Conservation (phyloP, 2,888 invertebrate genomes). For the Pristionchus fissidentatus region DNA sequence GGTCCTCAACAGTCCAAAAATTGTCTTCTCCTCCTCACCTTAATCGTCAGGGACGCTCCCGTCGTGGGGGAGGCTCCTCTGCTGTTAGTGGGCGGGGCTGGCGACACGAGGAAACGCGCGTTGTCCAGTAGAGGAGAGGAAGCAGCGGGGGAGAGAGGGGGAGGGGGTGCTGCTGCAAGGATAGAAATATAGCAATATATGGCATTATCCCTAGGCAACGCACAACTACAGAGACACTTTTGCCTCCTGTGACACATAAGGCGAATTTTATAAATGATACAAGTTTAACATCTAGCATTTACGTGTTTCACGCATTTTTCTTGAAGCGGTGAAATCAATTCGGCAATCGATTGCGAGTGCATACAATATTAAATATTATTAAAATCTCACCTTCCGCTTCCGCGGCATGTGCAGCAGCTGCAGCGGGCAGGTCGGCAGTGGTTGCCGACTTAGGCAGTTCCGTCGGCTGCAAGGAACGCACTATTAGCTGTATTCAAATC, state of each 20-base stretch:
- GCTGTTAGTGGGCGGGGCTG: slow-evolving; percentile 38
- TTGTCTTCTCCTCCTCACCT: slow-evolving; percentile 35
- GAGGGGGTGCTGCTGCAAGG: neutral
- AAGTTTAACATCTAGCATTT: too few species aligned
- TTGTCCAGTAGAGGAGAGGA: slow-evolving; percentile 55
- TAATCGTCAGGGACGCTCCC: slow-evolving; percentile 3
- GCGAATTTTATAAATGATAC: too few species aligned
- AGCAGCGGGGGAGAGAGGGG: neutral
- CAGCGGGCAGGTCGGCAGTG: slow-evolving; percentile 54
- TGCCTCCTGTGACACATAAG: too few species aligned
- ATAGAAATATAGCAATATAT: neutral
- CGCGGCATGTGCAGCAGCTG: slow-evolving; percentile 17
- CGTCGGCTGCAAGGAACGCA: slow-evolving; percentile 6
- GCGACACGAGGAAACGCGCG: slow-evolving; percentile 56
- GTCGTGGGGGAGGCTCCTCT: slow-evolving; percentile 10
- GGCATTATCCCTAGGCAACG: too few species aligned
- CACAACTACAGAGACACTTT: too few species aligned
- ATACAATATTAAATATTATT: neutral
- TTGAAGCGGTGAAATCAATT: too few species aligned
- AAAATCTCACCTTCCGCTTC: slow-evolving; percentile 18
- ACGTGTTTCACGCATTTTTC: too few species aligned
- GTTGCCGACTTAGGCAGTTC: slow-evolving; percentile 64
- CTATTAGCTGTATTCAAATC: too few species aligned
- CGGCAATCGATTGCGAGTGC: neutral
- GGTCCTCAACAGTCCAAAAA: too few species aligned